Conservation (phyloP, 1,140 invertebrate genomes). For the Portunus trituberculatus region DNA sequence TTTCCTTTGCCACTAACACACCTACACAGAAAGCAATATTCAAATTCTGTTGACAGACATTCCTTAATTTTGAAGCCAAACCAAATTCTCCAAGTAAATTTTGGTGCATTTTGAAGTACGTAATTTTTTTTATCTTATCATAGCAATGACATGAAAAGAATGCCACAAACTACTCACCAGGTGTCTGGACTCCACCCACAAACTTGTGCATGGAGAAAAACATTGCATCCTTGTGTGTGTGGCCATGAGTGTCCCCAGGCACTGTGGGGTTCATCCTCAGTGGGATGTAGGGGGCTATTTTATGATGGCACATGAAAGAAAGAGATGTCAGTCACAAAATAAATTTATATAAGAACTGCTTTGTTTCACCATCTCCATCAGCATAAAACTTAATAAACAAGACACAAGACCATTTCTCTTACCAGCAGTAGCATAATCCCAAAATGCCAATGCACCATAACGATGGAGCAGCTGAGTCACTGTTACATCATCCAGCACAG, state of each 20-base stretch:
- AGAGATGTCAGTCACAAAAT: not conserved
- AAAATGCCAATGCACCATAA: slow-evolving; percentile 91
- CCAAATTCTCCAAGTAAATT: too few species aligned
- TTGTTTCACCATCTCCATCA: not conserved
- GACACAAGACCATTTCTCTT: slow-evolving; percentile 66
- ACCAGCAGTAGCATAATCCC: slow-evolving; percentile 93
- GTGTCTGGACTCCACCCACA: slow-evolving; percentile 93
- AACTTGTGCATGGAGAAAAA: slow-evolving; percentile 96
- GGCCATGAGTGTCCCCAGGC: slow-evolving; percentile 84
- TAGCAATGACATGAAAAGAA: too few species aligned
- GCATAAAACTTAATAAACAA: not conserved
- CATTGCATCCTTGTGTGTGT: slow-evolving; percentile 92
- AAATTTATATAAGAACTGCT: not conserved
- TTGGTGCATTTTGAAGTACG: too few species aligned
- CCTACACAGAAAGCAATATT: slow-evolving; percentile 80
- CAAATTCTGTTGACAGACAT: too few species aligned
- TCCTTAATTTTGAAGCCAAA: too few species aligned
- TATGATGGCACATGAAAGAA: not conserved
- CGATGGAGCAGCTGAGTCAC: slow-evolving; percentile 91
- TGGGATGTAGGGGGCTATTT: slow-evolving; percentile 87
- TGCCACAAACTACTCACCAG: slow-evolving; percentile 82
- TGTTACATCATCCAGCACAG: slow-evolving; percentile 90
- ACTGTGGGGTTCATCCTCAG: slow-evolving; percentile 93
- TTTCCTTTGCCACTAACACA: slow-evolving; percentile 86
- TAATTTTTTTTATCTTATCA: too few species aligned